Evolutionary conservation across 2,888 invertebrate species (phyloP).

Genomic region (Drosophila eohydei): DNA sequence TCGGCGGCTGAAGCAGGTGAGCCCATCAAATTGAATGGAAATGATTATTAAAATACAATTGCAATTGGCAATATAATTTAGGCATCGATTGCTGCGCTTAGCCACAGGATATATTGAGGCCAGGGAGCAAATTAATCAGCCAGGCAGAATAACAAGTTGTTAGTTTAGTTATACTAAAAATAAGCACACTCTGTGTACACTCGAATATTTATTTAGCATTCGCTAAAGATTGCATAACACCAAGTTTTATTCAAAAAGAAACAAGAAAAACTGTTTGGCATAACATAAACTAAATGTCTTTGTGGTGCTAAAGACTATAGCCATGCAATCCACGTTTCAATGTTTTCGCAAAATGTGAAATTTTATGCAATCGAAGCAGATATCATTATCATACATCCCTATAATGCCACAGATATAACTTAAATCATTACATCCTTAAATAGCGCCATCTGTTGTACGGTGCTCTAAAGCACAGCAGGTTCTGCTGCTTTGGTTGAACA

Average conservation of each 20-base stretch:
- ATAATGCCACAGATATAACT: not conserved
- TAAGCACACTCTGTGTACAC: constrained; percentile 4
- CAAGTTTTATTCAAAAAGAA: not conserved
- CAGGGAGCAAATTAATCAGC: constrained; percentile 22
- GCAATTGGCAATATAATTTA: constrained; percentile 14
- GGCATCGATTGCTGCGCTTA: constrained; percentile 26
- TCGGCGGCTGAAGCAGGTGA: not conserved
- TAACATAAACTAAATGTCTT: constrained; percentile 1
- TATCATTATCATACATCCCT: not conserved
- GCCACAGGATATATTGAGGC: constrained; percentile 45
- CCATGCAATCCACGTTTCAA: not conserved
- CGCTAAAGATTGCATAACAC: not conserved
- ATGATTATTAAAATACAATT: constrained; percentile 64
- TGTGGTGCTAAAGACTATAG: not conserved
- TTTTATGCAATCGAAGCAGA: not conserved
- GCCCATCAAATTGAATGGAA: constrained; percentile 16
- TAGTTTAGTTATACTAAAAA: not conserved
- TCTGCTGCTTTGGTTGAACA: not conserved
- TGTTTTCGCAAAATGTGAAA: not conserved
- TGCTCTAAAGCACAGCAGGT: too few relatives aligned
- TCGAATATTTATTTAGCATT: not conserved
- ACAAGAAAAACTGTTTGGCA: not conserved
- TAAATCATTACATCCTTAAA: not conserved
- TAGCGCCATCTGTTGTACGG: constrained; percentile 11
- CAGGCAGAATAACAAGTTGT: not conserved